These are phyloP conservation scores for Thymelicus acteon DNA, from an alignment of 2,888 invertebrate genomes.

Conservation along the genomic window DNA sequence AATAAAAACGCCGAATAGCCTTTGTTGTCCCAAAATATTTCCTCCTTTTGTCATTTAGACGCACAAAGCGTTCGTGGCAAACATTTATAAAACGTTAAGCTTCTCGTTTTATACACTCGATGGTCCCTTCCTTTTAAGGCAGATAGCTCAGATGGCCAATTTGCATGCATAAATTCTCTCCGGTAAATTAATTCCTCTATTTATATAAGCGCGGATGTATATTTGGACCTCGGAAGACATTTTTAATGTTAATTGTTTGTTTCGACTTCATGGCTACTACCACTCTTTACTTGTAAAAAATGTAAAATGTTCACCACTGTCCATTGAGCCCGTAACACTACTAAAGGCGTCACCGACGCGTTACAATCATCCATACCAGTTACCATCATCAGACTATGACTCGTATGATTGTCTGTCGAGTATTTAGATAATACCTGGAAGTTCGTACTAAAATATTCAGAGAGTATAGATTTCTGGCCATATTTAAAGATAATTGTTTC, in stretches of 20 bases:
- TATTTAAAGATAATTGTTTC: too few species aligned
- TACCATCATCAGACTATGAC: too few species aligned
- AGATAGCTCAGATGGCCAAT: constrained; percentile 27
- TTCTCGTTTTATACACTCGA: constrained; percentile 47
- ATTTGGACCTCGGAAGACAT: constrained; percentile 18
- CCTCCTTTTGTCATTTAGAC: constrained; percentile 67
- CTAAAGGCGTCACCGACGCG: too few species aligned
- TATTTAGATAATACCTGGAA: too few species aligned
- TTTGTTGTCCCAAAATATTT: constrained; percentile 62
- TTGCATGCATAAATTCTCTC: constrained; percentile 38
- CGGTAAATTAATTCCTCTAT: constrained; percentile 28
- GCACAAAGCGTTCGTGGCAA: constrained; percentile 70
- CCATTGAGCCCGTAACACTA: too few species aligned
- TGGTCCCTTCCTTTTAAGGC: constrained; percentile 36
- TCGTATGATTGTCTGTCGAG: too few species aligned
- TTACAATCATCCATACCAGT: too few species aligned
- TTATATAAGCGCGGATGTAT: constrained; percentile 18
- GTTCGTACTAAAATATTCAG: too few species aligned
- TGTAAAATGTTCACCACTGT: too few species aligned
- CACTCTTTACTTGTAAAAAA: too few species aligned
- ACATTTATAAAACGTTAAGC: constrained; percentile 72
- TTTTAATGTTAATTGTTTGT: constrained; percentile 8
- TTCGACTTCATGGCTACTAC: too few species aligned
- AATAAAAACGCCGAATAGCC: constrained; percentile 70
- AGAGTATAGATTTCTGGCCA: too few species aligned